Conservation (phyloP, 2,888 invertebrate genomes). For the Catocala nupta region DNA sequence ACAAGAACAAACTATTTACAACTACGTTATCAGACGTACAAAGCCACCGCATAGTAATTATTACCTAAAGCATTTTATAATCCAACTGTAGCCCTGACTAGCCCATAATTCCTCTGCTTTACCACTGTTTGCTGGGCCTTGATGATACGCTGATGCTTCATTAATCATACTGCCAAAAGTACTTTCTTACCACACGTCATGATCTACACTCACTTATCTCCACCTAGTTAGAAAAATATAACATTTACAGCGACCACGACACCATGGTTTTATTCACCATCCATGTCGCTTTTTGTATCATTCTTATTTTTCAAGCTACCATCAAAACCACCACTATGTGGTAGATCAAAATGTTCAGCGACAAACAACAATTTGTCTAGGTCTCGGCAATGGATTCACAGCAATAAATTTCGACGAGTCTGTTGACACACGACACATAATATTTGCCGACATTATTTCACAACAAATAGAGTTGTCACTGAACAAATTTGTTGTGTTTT, state of each 20-base stretch:
- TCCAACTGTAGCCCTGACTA: constrained; percentile 49
- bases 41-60: constrained; percentile 43
- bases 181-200: constrained; percentile 58
- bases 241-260: constrained; percentile 13
- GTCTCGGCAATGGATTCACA: constrained; percentile 60
- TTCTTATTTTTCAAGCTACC: constrained; percentile 11
- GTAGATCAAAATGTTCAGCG: constrained; percentile 16
- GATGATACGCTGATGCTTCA: constrained; percentile 64
- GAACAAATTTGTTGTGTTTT: constrained; percentile 78
- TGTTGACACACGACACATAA: constrained; percentile 66
- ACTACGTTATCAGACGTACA: constrained; percentile 44
- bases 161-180: constrained; percentile 72
- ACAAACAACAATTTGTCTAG: constrained; percentile 35
- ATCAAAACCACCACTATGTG: constrained; percentile 23
- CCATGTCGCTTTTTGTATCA: constrained; percentile 32
- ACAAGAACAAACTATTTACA: constrained; percentile 30
- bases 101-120: constrained; percentile 50
- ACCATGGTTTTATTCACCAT: constrained; percentile 19
- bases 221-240: constrained; percentile 29
- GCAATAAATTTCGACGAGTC: constrained; percentile 78
- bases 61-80: constrained; percentile 36
- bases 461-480: constrained; percentile 75
- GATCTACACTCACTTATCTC: constrained; percentile 45
- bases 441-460: constrained; percentile 79
- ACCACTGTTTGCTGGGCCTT: constrained; percentile 69